These are phyloP conservation scores for Lasioglossum albipes DNA, from an alignment of 1,140 invertebrate genomes.

Conservation along the genomic window DNA sequence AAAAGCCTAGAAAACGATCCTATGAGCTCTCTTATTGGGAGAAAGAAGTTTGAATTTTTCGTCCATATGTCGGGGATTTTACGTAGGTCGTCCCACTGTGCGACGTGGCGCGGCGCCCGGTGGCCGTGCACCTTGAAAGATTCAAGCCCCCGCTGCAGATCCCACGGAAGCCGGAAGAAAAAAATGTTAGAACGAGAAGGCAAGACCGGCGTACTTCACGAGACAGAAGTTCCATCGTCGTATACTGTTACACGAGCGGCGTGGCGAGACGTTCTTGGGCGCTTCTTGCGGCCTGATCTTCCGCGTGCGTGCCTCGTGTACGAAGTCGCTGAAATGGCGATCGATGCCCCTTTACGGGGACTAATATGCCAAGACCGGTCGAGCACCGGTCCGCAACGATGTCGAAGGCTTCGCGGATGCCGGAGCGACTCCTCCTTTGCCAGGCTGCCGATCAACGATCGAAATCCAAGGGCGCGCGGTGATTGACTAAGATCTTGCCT, in stretches of 20 bases:
- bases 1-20: too few species aligned
- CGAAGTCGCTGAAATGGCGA: conserved; percentile 54
- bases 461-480: conserved; percentile 29
- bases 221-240: conserved; percentile 10
- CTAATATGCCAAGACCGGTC: conserved; percentile 56
- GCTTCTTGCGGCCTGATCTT: conserved; percentile 58
- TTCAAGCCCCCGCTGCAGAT: background rate
- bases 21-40: too few species aligned
- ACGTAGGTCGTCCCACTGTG: too few species aligned
- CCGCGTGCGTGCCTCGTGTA: conserved; percentile 62
- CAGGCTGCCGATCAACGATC: background rate
- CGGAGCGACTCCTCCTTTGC: too few species aligned
- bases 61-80: too few species aligned
- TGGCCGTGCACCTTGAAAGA: background rate
- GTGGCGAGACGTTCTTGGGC: background rate
- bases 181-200: conserved; percentile 3
- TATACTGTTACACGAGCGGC: conserved; percentile 37
- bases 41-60: too few species aligned
- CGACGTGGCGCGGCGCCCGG: too few species aligned
- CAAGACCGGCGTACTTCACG: conserved; percentile 6
- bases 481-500: conserved; percentile 50
- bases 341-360: conserved; percentile 58
- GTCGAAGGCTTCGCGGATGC: conserved; percentile 19
- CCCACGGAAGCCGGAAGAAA: background rate
- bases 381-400: conserved; percentile 20